Percentiles rank a stretch among this genome's conserved stretches.
phyloP scores from a whole-genome alignment of 2,888 invertebrate species.

The Tinea pellionella region DNA sequence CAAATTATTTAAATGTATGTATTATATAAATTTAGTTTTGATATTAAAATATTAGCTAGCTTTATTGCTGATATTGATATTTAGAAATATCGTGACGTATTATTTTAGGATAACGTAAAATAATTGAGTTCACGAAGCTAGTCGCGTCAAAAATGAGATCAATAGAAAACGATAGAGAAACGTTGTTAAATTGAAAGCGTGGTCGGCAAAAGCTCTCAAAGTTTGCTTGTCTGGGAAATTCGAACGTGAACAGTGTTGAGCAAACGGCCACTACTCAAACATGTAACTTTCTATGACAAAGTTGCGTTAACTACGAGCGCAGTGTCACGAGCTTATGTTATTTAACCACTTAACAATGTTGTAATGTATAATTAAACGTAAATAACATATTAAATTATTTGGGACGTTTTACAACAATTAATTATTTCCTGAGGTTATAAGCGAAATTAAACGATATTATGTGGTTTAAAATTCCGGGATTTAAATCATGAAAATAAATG shows the following conservation, averaged over 20 bases:
- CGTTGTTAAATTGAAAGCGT: constrained; percentile 8
- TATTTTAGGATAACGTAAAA: no score
- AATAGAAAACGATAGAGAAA: neutral
- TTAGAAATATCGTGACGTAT: no score
- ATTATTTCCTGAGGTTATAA: no score
- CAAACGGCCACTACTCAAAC: constrained; percentile 14
- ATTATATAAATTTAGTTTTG: no score
- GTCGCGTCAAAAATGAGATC: neutral
- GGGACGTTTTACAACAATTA: no score
- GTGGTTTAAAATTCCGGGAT: no score
- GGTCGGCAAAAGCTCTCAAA: constrained; percentile 14
- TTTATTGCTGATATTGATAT: no score
- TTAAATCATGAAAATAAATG: no score
- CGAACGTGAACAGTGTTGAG: constrained; percentile 12
- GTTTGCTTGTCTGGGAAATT: constrained; percentile 9
- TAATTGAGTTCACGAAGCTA: neutral
- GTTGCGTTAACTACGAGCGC: neutral
- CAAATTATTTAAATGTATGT: no score
- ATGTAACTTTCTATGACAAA: constrained; percentile 10
- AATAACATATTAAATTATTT: neutral
- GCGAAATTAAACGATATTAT: no score
- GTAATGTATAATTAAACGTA: neutral
- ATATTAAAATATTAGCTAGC: no score
- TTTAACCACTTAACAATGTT: constrained; percentile 2
- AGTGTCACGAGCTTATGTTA: neutral